These are phyloP conservation scores for Lepidiolamprologus cunningtoni DNA, from an alignment of 2,113 vertebrate species.

Conservation along the genomic window DNA sequence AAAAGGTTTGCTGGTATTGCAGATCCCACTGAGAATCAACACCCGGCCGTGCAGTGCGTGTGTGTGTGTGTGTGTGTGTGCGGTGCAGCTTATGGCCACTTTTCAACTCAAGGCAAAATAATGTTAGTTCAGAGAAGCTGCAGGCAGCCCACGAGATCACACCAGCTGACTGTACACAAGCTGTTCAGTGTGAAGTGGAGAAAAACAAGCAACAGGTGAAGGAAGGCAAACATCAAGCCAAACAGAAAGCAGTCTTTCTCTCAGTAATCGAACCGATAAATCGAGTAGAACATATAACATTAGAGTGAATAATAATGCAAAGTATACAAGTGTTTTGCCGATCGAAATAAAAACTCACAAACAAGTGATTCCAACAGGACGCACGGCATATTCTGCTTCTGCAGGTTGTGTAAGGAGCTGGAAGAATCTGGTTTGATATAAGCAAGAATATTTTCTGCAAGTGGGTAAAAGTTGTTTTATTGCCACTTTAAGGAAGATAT, in stretches of 20 bases:
- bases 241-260: not conserved
- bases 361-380: not conserved
- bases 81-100: not conserved
- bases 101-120: not conserved
- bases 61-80: not conserved
- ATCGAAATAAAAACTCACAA: not conserved
- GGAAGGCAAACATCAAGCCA: not conserved
- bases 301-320: not conserved
- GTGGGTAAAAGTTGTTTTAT: not conserved
- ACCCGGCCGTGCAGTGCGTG: not conserved
- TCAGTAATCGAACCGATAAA: not conserved
- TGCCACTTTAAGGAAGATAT: not conserved
- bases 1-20: not conserved
- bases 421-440: not conserved
- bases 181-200: not conserved
- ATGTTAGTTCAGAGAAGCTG: not conserved
- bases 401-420: not conserved
- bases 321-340: not conserved
- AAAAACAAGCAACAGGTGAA: not conserved
- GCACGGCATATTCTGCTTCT: not conserved
- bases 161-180: not conserved
- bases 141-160: not conserved
- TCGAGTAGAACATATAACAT: not conserved
- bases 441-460: not conserved
- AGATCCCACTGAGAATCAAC: not conserved